phyloP scores from a whole-genome alignment of 2,888 invertebrate species.

The Lasioglossum calceatum region DNA sequence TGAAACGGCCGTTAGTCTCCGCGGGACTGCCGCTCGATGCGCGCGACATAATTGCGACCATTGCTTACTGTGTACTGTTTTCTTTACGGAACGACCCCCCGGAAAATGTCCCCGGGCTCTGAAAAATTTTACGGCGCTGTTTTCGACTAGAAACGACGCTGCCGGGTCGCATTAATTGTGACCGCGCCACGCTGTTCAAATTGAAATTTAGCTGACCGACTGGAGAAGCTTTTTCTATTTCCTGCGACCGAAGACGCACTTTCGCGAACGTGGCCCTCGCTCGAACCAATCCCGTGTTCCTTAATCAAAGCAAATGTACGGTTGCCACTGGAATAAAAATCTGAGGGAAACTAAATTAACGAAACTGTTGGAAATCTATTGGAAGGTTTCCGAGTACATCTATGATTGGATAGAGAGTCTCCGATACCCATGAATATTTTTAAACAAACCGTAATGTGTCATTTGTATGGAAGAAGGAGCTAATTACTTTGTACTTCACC shows the following conservation, averaged over 20 bases:
- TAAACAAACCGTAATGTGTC: too few relatives aligned
- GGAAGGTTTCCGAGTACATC: too few relatives aligned
- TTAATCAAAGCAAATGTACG: neutral
- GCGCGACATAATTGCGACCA: conserved; percentile 27
- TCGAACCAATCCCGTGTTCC: neutral
- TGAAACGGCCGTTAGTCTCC: conserved; percentile 24
- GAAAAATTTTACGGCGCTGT: neutral
- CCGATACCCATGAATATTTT: too few relatives aligned
- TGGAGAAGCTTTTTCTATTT: neutral
- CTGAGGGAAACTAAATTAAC: neutral
- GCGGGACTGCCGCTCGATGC: conserved; percentile 16
- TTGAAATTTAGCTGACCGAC: neutral
- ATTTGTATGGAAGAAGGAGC: too few relatives aligned
- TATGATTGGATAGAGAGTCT: too few relatives aligned
- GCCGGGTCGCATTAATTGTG: neutral
- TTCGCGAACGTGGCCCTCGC: neutral
- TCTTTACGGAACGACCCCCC: conserved; percentile 13
- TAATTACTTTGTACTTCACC: too few relatives aligned
- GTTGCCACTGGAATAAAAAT: neutral
- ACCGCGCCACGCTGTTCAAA: neutral
- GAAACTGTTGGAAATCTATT: too few relatives aligned
- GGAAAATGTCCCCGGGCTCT: neutral
- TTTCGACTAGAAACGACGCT: neutral
- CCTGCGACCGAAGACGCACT: neutral
- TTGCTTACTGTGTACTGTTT: neutral